phyloP scores from a whole-genome alignment of 2,888 invertebrate species.

The Philereme vetulata region DNA sequence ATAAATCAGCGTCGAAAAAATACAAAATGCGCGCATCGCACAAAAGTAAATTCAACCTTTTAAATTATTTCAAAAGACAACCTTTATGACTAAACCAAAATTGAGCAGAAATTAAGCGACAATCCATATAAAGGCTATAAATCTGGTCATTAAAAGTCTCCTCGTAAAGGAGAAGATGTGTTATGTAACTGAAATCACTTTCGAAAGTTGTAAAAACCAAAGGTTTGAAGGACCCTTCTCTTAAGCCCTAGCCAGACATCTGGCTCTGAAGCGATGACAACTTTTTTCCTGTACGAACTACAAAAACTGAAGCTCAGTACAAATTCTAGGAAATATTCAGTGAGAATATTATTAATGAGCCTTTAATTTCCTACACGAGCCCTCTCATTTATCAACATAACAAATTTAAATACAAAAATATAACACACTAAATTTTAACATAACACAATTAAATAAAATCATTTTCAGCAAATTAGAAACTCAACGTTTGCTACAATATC shows the following conservation, averaged over 20 bases:
- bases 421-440: too few relatives aligned
- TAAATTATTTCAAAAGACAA: conserved; percentile 29
- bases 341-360: too few relatives aligned
- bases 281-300: too few relatives aligned
- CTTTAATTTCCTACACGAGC: too few relatives aligned
- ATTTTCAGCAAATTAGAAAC: too few relatives aligned
- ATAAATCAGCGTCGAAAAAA: conserved; percentile 10
- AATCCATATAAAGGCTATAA: conserved; percentile 45
- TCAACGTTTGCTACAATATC: too few relatives aligned
- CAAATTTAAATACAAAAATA: too few relatives aligned
- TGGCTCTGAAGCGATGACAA: too few relatives aligned
- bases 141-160: conserved; percentile 57
- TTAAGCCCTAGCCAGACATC: conserved; percentile 32
- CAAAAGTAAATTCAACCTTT: conserved; percentile 16
- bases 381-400: too few relatives aligned
- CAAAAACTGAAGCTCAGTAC: neutral
- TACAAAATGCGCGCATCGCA: neutral
- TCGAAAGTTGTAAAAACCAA: conserved; percentile 70
- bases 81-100: conserved; percentile 36
- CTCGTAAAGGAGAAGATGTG: conserved; percentile 52
- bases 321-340: too few relatives aligned
- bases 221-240: conserved; percentile 56
- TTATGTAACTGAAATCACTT: conserved; percentile 72
- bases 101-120: conserved; percentile 39
- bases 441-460: too few relatives aligned